Base-by-base conservation (phyloP, 2,113 vertebrate genomes). In the Capra hircus region DNA sequence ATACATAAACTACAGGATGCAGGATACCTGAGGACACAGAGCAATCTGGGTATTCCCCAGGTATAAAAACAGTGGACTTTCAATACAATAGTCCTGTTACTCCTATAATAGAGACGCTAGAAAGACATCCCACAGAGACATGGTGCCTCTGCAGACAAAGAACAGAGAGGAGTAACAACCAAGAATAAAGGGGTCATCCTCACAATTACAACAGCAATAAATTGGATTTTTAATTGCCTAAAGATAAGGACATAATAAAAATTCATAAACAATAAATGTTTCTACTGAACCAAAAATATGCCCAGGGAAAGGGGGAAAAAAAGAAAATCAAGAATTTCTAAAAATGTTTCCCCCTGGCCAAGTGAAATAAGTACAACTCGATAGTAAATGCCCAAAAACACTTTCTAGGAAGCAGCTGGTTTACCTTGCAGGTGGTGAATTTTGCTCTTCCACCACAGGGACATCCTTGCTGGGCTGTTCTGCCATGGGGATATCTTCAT, bases 401-500 rank as follows among this genome's bases (percentile, higher is more conserved):
- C 4, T 17, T 64, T 85, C 91, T 33, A 91, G n/a, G 92, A 93
- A 87, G 15, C 74, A 43, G 12, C 17, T 33, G 9, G 57, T 94
- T 96, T 98, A 99, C 99, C 99, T 98, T 96, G 55, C 36, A 91
- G 59, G 81, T n/a, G 45, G 48, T 57, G 25, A 17, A 25, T 50
- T 91, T 88, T 95, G 93, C 15, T 96, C 96, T 83, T 96, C 90
- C 28, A 88, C 15, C 28, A 59, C 62, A 93, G 1, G 16, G 57
- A 74, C 14, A 90, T 95, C 97, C 90, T 59, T 92, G 64, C 60
- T 98, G 64, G 93, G 57, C 59, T 88, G 94, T 55, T 77, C 95
- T 91, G 33, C 45, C 91, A 78, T 12, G 52, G 6, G 15, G 50
- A 30, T 85, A 97, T 91, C 98, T 89, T 88, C 92, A 83, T 4